Base-by-base conservation (phyloP, 1,140 invertebrate genomes). In the Elymnias hypermnestra region DNA sequence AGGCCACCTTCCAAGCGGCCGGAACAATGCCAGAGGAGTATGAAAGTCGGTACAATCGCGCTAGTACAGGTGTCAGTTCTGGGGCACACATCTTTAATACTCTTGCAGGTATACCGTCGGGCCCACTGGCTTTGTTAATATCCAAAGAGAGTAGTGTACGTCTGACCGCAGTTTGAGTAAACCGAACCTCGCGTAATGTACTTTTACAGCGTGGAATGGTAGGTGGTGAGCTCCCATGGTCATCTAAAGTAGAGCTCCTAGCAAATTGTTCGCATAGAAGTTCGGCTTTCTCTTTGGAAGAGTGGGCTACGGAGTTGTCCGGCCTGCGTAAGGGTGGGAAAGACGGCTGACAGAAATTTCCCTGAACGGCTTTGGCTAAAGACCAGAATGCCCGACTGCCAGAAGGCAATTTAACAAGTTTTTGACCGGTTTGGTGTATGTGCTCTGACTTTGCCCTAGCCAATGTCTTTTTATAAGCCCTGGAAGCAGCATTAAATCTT, bases 351-450 rank as follows among this genome's bases (percentile, higher is more conserved):
- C 19, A 21, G 19, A 21, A 21, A 6, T 21, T 6, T 3, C 6
- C 19, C 19, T 21, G 19, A 6, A 21, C 6, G n/a, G 40, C 10
- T 18, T 53, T 52, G 8, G 42, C 17, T 3, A 60, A 40, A n/a
- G 47, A 47, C 56, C 56, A 58, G 19, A 21, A 21, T 4, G 19
- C 19, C 3, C 19, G 19, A 21, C 19, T 21, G 3, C 19, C 19
- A 21, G 19, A 21, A 6, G 19, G 19, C 19, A 21, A 6, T 6
- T 21, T 4, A 6, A 21, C 6, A 3, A 21, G 19, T 6, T 21
- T 21, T 4, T 21, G 3, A 3, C 6, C 6, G 6, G 6, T 21
- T 21, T 4, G 3, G 19, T 21, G 3, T 4, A 21, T 21, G 6
- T 21, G 19, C 19, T 21, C 6, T 4, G 6, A 21, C 6, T 6